phyloP scores from a whole-genome alignment of 2,797 vertebrate genomes.

The Trachurus trachurus region DNA sequence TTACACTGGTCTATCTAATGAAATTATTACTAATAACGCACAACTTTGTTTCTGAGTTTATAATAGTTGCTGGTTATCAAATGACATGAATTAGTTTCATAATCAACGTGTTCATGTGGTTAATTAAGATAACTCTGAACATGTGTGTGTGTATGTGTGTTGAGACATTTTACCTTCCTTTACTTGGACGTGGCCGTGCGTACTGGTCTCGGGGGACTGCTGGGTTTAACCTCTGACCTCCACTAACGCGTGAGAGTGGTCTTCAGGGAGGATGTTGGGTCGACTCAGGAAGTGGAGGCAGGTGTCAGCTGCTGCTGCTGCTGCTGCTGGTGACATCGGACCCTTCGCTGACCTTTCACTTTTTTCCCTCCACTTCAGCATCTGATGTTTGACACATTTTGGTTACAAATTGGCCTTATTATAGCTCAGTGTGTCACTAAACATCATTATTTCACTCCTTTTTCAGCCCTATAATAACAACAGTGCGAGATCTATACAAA shows the following conservation, averaged over 20 bases:
- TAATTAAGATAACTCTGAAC: conserved; percentile 11
- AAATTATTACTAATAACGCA: neutral
- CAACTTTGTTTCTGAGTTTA: neutral
- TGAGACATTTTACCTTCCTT: conserved; percentile 39
- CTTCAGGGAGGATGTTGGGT: conserved; percentile 60
- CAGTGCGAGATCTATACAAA: neutral
- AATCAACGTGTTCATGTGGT: neutral
- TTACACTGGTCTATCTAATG: neutral
- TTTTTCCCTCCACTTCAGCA: neutral
- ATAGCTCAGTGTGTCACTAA: neutral
- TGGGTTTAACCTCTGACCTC: conserved; percentile 72
- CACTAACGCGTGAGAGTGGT: conserved; percentile 31
- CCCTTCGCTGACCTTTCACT: neutral
- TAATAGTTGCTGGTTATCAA: neutral
- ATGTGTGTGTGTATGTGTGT: conserved; percentile 14
- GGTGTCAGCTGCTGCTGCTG: conserved; percentile 73
- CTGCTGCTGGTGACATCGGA: conserved; percentile 53
- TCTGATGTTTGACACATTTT: neutral
- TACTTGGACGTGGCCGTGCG: conserved; percentile 24
- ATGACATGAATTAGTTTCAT: neutral
- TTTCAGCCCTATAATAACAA: neutral
- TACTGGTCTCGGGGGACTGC: conserved; percentile 44
- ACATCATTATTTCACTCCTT: neutral
- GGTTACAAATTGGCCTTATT: neutral
- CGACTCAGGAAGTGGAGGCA: conserved; percentile 67